phyloP scores from a whole-genome alignment of 2,113 vertebrate species.

The Pogona vitticeps region DNA sequence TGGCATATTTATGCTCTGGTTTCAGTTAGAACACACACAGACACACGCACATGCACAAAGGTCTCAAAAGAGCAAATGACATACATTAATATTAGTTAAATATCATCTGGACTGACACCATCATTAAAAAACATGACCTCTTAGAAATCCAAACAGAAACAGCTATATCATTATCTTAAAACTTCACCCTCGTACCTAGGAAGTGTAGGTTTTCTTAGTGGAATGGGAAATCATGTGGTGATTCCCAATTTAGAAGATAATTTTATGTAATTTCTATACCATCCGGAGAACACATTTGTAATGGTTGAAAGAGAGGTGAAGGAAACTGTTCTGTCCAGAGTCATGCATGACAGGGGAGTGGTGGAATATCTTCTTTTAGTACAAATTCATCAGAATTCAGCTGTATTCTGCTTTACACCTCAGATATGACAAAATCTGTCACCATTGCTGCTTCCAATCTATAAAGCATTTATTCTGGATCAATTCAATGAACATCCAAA shows the following conservation, averaged over 20 bases:
- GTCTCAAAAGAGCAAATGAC: not conserved
- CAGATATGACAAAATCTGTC: not conserved
- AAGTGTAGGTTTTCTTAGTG: not conserved
- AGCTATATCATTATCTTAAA: not conserved
- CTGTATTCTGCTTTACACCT: not conserved
- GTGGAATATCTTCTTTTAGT: not conserved
- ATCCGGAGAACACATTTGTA: not conserved
- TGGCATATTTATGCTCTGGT: not conserved
- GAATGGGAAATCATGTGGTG: too few species aligned
- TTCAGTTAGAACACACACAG: not conserved
- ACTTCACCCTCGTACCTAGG: not conserved
- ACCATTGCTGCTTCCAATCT: not conserved
- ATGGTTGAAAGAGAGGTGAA: too few species aligned
- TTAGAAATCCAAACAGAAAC: too few species aligned
- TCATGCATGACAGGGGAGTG: not conserved
- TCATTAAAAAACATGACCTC: not conserved
- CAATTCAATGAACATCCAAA: not conserved
- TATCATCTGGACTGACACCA: not conserved
- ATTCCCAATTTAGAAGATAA: not conserved
- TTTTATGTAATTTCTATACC: not conserved
- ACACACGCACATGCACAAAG: not conserved
- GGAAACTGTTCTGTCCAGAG: not conserved
- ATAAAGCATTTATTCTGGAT: not conserved
- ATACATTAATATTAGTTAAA: not conserved
- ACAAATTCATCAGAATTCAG: not conserved